Base-by-base conservation (phyloP, 2,888 invertebrate species). In the Marronus borbonicus region DNA sequence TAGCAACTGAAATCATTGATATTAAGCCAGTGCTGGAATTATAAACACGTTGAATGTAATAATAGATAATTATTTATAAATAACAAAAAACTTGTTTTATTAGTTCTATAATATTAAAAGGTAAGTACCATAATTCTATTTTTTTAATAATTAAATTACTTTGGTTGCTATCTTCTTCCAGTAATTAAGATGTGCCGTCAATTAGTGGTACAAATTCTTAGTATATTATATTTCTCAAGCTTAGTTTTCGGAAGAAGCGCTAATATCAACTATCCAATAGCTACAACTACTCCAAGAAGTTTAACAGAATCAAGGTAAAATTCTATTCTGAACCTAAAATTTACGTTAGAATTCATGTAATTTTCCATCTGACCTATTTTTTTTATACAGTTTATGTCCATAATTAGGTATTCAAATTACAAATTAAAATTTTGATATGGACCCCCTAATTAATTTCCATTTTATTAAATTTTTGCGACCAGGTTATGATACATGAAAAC, bases 211-310 rank as follows among this genome's bases (percentile, higher is more conserved):
- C 77, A 77, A 77, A 65, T 77, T 5, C 49, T 60, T 60, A 74
- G 72, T 36, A 31, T 76, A 39, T 52, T 77, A 74, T 79, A 55
- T 76, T 76, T 80, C 36, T 70, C 72, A 62, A 78, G 62, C 44
- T 50, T 75, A 68, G 76, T 80, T 44, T 78, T 70, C 44, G 76
- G 79, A 10, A 76, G 77, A 78, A 78, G 80, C 80, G 80, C 83
- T 50, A 83, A 82, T 60, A 66, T 80, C 76, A 82, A 83, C 80
- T 83, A 84, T 78, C 84, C 85, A 20, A 74, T 85, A 62, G 86
- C 86, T 5, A 87, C 86, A 31, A 86, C 86, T 8, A 80, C 81
- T 10, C 55, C 50, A 12, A 58, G 58, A 52, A 58, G 65, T 66
- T 50, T 39, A 77, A 31, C 44, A 69, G 65, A 78, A 31, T 52